Evolutionary conservation across 2,113 vertebrate genomes (phyloP), one percentile per base, ranked within the genome.

Genomic region (Rafetus swinhoei): DNA sequence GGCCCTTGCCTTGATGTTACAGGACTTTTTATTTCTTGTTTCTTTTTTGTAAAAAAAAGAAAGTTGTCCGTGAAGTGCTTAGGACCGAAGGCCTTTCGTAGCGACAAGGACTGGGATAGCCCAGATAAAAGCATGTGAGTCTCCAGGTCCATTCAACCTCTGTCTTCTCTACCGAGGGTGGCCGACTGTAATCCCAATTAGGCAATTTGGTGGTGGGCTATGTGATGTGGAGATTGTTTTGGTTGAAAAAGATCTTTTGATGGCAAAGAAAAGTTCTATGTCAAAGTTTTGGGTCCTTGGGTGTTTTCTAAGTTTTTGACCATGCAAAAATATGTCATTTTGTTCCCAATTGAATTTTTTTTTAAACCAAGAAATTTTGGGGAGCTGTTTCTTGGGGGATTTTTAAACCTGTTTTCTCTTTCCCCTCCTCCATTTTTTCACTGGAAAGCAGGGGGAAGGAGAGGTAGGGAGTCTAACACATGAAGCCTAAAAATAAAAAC

Each of bases 21-120:
- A 92, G 5, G 93, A 90, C 94, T 96, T 95, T 96, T 91, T 97
- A 97, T 95, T 96, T 95, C 95, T 95, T 95, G 80, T 94, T 96
- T 96, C 25, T 77, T 53, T 88, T 95, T 57, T 18, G 45, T 45
- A 45, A 45, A 45, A 88, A 96, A 87, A 83, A 19, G 1, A 32
- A 92, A 80, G 24, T 4, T 84, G 82, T 57, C 77, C 65, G 81
- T 86, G 85, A 91, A 90, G 93, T 95, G 84, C 84, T 85, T 81
- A 84, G 87, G 90, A 95, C 86, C 74, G 91, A 93, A 94, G 93
- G 94, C 87, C 87, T 95, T 95, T 94, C 84, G 91, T 95, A 91
- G 82, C 84, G 12, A 6, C 24, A 29, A 29, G 59, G 27, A 14
- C 57, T 11, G 57, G 57, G 24, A 59, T 25, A 59, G 57, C 24